Percentiles rank a stretch among this genome's conserved stretches.
Conservation (phyloP, 1,140 invertebrate genomes). For the Ceratina japonica region DNA sequence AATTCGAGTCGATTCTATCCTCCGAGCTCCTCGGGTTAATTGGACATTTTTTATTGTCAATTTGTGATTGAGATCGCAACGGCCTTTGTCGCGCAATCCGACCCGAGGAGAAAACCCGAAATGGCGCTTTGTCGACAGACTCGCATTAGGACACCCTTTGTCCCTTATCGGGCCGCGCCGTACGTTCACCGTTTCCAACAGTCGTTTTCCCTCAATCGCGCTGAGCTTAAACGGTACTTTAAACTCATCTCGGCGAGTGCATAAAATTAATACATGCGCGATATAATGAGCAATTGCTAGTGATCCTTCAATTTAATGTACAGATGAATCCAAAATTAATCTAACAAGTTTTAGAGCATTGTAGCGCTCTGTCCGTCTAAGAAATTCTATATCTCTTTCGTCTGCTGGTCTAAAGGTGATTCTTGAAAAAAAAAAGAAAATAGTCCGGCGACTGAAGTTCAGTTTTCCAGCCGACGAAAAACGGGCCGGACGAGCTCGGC, state of each 20-base stretch:
- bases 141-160: constrained; percentile 71
- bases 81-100: constrained; percentile 70
- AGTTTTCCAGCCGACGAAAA: constrained; percentile 25
- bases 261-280: neutral
- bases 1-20: constrained; percentile 68
- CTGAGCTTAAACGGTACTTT: neutral
- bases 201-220: constrained; percentile 49
- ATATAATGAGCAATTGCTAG: too few relatives aligned
- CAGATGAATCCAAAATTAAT: too few relatives aligned
- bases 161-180: constrained; percentile 64
- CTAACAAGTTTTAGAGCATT: too few relatives aligned
- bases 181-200: constrained; percentile 45
- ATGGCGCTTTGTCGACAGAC: constrained; percentile 64
- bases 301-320: too few relatives aligned
- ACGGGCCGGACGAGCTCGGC: constrained; percentile 36
- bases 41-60: constrained; percentile 80
- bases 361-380: neutral
- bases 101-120: constrained; percentile 53
- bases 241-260: too few relatives aligned
- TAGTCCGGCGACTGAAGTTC: constrained; percentile 22
- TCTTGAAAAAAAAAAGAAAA: neutral
- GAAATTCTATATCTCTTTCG: neutral
- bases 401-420: neutral
- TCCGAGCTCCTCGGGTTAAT: constrained; percentile 72
- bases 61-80: constrained; percentile 76